These are phyloP conservation scores for Nannoperca obscura DNA, from an alignment of 2,797 vertebrate genomes.

Conservation along the genomic window DNA sequence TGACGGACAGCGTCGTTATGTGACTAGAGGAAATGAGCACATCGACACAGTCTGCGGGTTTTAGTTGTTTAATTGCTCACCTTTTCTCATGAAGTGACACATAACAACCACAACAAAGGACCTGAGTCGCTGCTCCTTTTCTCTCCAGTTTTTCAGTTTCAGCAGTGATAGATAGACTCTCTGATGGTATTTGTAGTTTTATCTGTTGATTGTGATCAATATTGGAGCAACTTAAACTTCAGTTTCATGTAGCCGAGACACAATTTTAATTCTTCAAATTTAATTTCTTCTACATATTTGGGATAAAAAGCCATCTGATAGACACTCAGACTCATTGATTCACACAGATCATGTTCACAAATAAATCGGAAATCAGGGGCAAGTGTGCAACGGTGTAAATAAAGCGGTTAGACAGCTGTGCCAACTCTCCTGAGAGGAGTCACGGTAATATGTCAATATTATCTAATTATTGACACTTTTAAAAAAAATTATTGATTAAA, in stretches of 20 bases:
- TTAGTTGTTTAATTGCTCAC: neutral
- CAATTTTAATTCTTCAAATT: neutral
- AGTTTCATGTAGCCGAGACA: neutral
- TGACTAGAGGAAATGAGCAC: constrained; percentile 19
- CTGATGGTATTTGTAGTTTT: neutral
- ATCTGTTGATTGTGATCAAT: neutral
- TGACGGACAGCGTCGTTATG: neutral
- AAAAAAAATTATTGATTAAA: too few species aligned
- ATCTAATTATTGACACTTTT: neutral
- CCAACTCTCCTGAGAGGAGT: neutral
- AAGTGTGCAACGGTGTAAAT: neutral
- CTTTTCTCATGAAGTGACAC: constrained; percentile 12
- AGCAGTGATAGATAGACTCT: neutral
- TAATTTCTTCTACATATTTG: neutral
- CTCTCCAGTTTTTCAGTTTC: neutral
- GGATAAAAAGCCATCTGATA: neutral
- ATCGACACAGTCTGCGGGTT: neutral
- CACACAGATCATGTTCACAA: neutral
- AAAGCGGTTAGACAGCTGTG: neutral
- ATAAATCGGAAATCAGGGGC: neutral
- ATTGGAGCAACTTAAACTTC: neutral
- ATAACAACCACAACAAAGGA: neutral
- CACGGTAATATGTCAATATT: neutral
- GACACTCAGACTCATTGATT: neutral
- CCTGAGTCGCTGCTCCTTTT: neutral